phyloP scores from a whole-genome alignment of 92 coral and sea anemone species.

The Zoanthus sansibaricus region DNA sequence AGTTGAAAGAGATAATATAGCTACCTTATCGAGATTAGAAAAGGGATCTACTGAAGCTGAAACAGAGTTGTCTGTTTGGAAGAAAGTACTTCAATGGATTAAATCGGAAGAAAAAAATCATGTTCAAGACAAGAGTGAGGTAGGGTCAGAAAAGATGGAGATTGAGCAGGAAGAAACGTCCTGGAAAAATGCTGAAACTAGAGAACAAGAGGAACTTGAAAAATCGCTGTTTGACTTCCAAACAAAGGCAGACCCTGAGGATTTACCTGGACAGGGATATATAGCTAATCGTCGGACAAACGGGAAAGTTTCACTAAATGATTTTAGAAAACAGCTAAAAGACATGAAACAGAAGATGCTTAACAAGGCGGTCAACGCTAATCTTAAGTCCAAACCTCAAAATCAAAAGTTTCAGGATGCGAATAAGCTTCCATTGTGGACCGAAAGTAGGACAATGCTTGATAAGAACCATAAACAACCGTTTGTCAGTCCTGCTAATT shows the following conservation, averaged over 20 bases:
- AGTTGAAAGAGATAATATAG: not conserved
- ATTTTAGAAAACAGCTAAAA: too few species aligned
- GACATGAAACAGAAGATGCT: not conserved
- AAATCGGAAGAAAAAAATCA: slow-evolving; percentile 5
- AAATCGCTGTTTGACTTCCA: not conserved
- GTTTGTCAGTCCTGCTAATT: not conserved
- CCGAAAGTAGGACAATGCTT: slow-evolving; percentile 4
- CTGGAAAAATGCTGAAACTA: slow-evolving; percentile 23
- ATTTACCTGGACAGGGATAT: not conserved
- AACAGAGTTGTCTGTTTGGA: slow-evolving; percentile 33
- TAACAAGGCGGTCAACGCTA: not conserved
- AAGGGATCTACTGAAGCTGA: not conserved
- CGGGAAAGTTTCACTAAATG: not conserved
- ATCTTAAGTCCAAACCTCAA: not conserved
- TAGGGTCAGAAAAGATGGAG: not conserved
- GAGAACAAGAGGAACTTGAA: slow-evolving; percentile 6
- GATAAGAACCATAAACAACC: not conserved
- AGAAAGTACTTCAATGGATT: slow-evolving; percentile 20
- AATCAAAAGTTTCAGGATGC: not conserved
- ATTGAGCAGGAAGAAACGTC: not conserved
- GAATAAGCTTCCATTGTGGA: not conserved
- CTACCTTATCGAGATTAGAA: not conserved
- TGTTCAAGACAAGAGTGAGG: not conserved
- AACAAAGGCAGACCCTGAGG: not conserved
- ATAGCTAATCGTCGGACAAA: too few species aligned